Evolutionary conservation across 1,140 invertebrate genomes (phyloP), one percentile per base, ranked within the genome.

Genomic region (Potamilus streckersoni): DNA sequence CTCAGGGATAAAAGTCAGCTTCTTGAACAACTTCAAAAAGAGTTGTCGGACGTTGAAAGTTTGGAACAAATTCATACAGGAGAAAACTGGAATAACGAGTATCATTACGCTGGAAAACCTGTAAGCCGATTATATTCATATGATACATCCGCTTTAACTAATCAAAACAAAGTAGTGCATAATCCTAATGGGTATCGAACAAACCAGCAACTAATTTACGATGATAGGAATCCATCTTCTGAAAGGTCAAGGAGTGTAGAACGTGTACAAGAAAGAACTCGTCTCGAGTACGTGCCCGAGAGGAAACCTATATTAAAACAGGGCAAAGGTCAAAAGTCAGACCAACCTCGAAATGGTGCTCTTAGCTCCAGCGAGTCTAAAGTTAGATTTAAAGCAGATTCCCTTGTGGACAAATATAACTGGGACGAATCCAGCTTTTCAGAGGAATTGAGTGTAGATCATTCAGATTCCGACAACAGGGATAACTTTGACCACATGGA

Each of bases 11-110:
- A 94, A 86, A 90, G 93, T 81, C 91, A 91, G 74, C 89, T 93
- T 16, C 85, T 95, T 12, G 92, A 93, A 69, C 92, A 91, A 72
- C 88, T 95, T 57, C 92, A 93, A 61, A 86, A 91, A 73, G 93
- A 95, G 80, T 88, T 95, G 69, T 91, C 92, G 74, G 93, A 95
- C 79, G 88, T 95, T 65, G 91, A 93, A 57, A 90, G 92, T 79
- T 91, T 92, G 71, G 93, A 94, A 73, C 86, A 91, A 67, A 92
- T 55, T 63, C 23, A 68, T 60, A 63, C 27, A 38, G 49, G n/a
- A 66, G 19, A 59, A 71, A 49, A 19, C 17, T 67, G 27, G 56
- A 38, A 20, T 65, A 63, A 27, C 16, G 14, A 55, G 23, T 27
- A 60, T 19, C 15, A 15, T 56, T n/a, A 69, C 68, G 13, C 56